Evolutionary conservation across 1,140 invertebrate species (phyloP).

Genomic region (Sogatella furcifera): DNA sequence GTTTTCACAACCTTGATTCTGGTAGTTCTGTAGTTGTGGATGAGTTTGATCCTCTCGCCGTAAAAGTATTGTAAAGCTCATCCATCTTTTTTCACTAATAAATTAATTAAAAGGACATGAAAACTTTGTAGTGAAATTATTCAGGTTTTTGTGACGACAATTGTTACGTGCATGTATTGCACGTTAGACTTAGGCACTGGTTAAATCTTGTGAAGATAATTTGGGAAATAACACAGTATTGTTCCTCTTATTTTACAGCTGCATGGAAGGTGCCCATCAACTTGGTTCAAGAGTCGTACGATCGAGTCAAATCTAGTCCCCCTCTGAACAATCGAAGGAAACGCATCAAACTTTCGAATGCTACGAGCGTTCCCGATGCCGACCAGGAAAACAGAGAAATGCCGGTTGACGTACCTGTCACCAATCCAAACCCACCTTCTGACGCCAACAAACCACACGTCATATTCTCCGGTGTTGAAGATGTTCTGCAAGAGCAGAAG

Average conservation of each 20-base stretch:
- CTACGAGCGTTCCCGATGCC: conserved; percentile 8
- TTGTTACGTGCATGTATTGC: too few species aligned
- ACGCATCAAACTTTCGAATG: conserved; percentile 34
- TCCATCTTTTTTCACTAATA: too few species aligned
- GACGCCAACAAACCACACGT: conserved; percentile 28
- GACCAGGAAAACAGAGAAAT: conserved; percentile 23
- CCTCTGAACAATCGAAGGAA: conserved; percentile 39
- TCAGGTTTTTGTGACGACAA: too few species aligned
- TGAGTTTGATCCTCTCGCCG: too few species aligned
- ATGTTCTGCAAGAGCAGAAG: conserved; percentile 32
- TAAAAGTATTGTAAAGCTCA: too few species aligned
- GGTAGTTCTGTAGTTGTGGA: too few species aligned
- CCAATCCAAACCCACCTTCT: conserved; percentile 33
- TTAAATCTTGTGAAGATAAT: too few species aligned
- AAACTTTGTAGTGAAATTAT: too few species aligned
- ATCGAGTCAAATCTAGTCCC: conserved; percentile 52
- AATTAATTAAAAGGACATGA: too few species aligned
- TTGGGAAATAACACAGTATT: too few species aligned
- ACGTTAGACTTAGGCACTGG: too few species aligned
- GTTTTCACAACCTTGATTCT: too few species aligned
- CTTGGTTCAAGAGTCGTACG: conserved; percentile 74
- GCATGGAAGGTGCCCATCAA: conserved; percentile 88
- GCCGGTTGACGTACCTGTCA: conserved; percentile 23
- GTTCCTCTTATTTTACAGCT: conserved; percentile 42
- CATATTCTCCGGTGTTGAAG: conserved; percentile 36